A percentile compares a stretch with the other conserved stretches of the same genome.
Evolutionary conservation across 1,140 invertebrate genomes (phyloP).

Genomic region (Augochlora pura): DNA sequence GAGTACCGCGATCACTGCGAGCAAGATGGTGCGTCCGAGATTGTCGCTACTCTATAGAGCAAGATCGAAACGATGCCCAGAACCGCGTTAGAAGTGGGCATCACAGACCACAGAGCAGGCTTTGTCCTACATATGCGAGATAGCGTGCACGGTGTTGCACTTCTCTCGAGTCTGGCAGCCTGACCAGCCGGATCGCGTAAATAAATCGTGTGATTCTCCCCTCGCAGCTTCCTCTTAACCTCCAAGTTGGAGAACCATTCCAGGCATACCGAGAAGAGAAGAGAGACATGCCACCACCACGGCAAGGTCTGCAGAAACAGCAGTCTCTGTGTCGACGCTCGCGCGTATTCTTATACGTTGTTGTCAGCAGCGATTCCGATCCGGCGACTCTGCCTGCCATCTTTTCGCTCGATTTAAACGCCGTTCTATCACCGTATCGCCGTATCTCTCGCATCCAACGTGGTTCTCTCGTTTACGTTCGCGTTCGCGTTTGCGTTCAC

Average conservation of each 20-base stretch:
- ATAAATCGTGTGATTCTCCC: slow-evolving; percentile 62
- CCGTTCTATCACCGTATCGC: no score
- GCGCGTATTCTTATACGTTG: slow-evolving; percentile 6
- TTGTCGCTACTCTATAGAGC: neutral
- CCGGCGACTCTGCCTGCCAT: neutral
- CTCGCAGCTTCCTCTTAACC: slow-evolving; percentile 48
- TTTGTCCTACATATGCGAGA: slow-evolving; percentile 66
- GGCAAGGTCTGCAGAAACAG: slow-evolving; percentile 64
- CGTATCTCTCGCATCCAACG: no score
- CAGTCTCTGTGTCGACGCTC: slow-evolving; percentile 63
- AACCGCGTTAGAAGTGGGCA: slow-evolving; percentile 31
- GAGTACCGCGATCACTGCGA: neutral
- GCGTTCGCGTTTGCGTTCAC: no score
- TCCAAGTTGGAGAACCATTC: slow-evolving; percentile 17
- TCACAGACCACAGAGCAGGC: slow-evolving; percentile 42
- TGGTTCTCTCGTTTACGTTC: no score
- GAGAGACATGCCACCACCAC: slow-evolving; percentile 1
- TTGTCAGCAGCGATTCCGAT: slow-evolving; percentile 15
- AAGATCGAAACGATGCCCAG: slow-evolving; percentile 13
- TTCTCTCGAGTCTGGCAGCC: slow-evolving; percentile 46
- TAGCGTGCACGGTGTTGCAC: slow-evolving; percentile 40
- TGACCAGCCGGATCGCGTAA: slow-evolving; percentile 62
- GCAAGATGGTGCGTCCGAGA: neutral
- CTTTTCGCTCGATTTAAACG: neutral
- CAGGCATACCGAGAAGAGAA: slow-evolving; percentile 15